phyloP scores from a whole-genome alignment of 1,140 invertebrate genomes.

The Branchinecta lynchi region DNA sequence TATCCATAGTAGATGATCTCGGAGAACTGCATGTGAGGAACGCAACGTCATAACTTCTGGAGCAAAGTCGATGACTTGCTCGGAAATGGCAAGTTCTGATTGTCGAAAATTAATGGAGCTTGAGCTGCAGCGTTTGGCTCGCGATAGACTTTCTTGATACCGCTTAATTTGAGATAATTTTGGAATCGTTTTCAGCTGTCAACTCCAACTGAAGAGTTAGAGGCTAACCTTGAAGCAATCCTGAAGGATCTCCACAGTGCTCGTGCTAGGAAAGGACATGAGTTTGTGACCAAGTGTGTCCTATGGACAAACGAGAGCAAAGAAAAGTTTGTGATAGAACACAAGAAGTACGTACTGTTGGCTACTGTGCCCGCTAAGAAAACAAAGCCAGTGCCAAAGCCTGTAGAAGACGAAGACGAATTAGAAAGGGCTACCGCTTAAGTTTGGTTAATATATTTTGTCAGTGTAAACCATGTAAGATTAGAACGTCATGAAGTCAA shows the following conservation, averaged over 20 bases:
- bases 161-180: too few relatives aligned
- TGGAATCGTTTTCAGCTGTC: slow-evolving; percentile 39
- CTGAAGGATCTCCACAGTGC: slow-evolving; percentile 43
- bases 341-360: slow-evolving; percentile 36
- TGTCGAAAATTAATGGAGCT: too few relatives aligned
- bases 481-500: too few relatives aligned
- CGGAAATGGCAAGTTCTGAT: too few relatives aligned
- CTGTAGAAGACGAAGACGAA: slow-evolving; percentile 28
- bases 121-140: too few relatives aligned
- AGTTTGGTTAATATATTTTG: not conserved
- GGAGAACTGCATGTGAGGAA: too few relatives aligned
- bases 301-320: slow-evolving; percentile 39
- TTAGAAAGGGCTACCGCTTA: slow-evolving; percentile 18
- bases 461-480: too few relatives aligned
- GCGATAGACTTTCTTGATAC: too few relatives aligned
- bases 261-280: slow-evolving; percentile 43
- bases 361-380: slow-evolving; percentile 17
- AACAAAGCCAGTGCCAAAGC: slow-evolving; percentile 21
- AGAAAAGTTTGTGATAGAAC: slow-evolving; percentile 48
- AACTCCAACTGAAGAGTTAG: slow-evolving; percentile 49
- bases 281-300: slow-evolving; percentile 46
- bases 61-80: too few relatives aligned
- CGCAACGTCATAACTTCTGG: too few relatives aligned
- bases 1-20: too few relatives aligned
- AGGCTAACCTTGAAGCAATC: slow-evolving; percentile 48